These are phyloP conservation scores for Eupithecia insigniata DNA, from an alignment of 2,888 invertebrate species.

Conservation along the genomic window DNA sequence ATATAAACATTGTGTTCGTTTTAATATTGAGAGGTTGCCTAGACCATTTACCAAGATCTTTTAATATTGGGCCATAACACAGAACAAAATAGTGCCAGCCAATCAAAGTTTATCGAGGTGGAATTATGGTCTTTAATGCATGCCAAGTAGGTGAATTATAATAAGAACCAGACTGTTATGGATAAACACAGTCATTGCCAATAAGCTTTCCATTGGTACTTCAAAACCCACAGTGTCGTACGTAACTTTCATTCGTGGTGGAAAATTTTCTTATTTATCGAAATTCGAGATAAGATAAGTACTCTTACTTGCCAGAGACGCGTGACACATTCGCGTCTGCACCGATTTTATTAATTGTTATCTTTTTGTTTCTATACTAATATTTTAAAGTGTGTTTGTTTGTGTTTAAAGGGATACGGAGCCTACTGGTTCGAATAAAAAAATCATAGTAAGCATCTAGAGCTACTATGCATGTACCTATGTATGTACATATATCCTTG, in stretches of 20 bases:
- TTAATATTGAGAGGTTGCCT: background rate
- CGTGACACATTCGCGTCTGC: conserved; percentile 68
- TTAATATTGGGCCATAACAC: background rate
- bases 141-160: conserved; percentile 13
- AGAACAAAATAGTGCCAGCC: background rate
- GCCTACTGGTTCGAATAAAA: too few relatives aligned
- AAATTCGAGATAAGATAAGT: conserved; percentile 74
- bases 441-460: too few relatives aligned
- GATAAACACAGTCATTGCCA: conserved; percentile 13
- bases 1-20: background rate
- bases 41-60: background rate
- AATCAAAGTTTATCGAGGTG: conserved; percentile 1
- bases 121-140: conserved; percentile 8
- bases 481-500: too few relatives aligned
- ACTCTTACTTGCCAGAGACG: conserved; percentile 60
- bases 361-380: conserved; percentile 60
- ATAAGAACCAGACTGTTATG: conserved; percentile 16
- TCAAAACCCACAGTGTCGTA: conserved; percentile 51
- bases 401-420: background rate
- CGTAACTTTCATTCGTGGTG: conserved; percentile 58
- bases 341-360: conserved; percentile 58
- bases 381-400: background rate
- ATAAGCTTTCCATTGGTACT: conserved; percentile 35
- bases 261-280: conserved; percentile 76
- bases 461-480: too few relatives aligned